phyloP scores from a whole-genome alignment of 2,797 vertebrate species.

The Pseudomugil tenellus region DNA sequence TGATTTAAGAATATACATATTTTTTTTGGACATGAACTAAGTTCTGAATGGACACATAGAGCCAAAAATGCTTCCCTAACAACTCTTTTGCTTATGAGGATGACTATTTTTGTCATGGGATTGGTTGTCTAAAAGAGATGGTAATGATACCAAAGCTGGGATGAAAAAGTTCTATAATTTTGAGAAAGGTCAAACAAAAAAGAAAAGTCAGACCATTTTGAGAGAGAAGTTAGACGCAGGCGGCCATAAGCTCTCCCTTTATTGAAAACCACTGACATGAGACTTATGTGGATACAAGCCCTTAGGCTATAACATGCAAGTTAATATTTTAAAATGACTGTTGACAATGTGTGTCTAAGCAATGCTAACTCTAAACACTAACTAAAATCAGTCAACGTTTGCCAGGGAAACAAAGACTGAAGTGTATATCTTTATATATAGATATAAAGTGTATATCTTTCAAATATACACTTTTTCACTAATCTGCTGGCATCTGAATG shows the following conservation, averaged over 20 bases:
- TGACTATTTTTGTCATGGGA: not conserved
- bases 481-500: not conserved
- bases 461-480: not conserved
- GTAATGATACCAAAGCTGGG: not conserved
- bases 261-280: not conserved
- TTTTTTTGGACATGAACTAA: too few relatives aligned
- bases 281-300: not conserved
- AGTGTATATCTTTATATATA: too few relatives aligned
- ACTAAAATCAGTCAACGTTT: constrained; percentile 1
- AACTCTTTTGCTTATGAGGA: not conserved
- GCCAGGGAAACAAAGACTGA: not conserved
- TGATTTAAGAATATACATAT: not conserved
- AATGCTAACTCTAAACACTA: not conserved
- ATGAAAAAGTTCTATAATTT: not conserved
- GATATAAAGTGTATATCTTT: too few relatives aligned
- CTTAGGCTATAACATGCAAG: not conserved
- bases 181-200: not conserved
- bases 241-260: not conserved
- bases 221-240: not conserved
- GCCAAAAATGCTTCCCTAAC: not conserved
- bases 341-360: not conserved
- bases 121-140: not conserved
- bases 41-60: not conserved
- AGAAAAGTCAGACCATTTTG: too few relatives aligned
- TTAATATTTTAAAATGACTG: not conserved